phyloP scores from a whole-genome alignment of 2,888 invertebrate genomes.

The Sphecodes monilicornis region DNA sequence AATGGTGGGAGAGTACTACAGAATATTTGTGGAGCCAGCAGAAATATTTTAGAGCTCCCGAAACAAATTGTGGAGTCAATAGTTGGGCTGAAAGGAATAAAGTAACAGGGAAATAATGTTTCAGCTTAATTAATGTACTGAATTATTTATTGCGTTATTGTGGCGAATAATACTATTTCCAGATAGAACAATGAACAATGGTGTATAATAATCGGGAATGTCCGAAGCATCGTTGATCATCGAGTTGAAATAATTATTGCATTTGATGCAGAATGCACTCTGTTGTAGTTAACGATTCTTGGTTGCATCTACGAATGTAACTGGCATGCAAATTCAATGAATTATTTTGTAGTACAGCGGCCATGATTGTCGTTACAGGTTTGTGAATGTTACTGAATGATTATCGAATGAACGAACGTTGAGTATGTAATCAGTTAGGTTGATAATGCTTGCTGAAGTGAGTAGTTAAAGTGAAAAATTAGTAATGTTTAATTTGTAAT shows the following conservation, averaged over 20 bases:
- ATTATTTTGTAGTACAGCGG: neutral
- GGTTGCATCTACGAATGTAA: neutral
- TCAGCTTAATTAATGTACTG: neutral
- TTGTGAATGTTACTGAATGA: neutral
- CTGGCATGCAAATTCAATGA: neutral
- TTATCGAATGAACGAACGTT: neutral
- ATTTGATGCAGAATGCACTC: neutral
- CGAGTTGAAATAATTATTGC: neutral
- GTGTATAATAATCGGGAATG: no score
- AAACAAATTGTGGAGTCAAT: no score
- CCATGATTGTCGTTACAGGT: neutral
- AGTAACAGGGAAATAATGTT: neutral
- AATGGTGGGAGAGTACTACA: no score
- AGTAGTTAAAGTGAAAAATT: neutral
- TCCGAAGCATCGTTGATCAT: neutral
- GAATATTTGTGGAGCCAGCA: neutral
- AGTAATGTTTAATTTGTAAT: neutral
- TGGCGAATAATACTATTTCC: neutral
- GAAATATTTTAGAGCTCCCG: neutral
- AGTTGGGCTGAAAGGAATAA: no score
- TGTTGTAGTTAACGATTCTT: neutral
- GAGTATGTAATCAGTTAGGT: neutral
- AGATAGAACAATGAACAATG: neutral
- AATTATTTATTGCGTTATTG: neutral
- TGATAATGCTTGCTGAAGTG: neutral